phyloP scores from a whole-genome alignment of 1,140 invertebrate genomes.

The Drosophila oshimai region DNA sequence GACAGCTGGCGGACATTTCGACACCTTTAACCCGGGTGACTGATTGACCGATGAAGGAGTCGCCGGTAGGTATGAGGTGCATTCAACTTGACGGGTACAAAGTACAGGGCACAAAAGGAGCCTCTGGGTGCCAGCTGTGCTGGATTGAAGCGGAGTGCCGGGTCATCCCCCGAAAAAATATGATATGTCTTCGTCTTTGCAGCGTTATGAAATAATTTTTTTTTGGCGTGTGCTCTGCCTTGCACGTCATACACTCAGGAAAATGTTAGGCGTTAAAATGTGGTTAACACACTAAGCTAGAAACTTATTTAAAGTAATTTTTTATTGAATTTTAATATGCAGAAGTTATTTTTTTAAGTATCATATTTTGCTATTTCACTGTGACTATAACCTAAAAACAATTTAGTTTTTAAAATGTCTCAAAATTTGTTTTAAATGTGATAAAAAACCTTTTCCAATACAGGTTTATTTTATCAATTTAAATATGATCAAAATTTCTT shows the following conservation, averaged over 20 bases:
- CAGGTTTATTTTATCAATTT: no score
- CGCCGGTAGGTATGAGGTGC: conserved; percentile 10
- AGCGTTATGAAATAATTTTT: conserved; percentile 47
- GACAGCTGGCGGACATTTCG: conserved; percentile 27
- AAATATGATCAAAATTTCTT: no score
- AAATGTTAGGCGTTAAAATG: no score
- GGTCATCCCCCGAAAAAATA: conserved; percentile 53
- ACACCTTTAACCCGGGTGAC: conserved; percentile 59
- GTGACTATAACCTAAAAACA: no score
- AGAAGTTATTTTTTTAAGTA: no score
- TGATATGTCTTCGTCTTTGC: conserved; percentile 53
- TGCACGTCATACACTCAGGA: conserved; percentile 18
- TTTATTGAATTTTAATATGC: no score
- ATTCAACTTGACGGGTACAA: conserved; percentile 57
- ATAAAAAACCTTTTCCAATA: no score
- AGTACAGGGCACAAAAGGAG: conserved; percentile 37
- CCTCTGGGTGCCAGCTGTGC: conserved; percentile 45
- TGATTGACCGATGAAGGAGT: conserved; percentile 4
- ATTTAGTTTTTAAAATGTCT: no score
- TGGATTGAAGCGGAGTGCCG: neutral
- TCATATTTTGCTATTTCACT: no score
- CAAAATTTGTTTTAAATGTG: no score
- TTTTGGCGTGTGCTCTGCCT: conserved; percentile 59
- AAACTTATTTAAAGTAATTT: no score
- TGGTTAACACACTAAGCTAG: no score